Evolutionary conservation across 2,113 vertebrate genomes (phyloP), one percentile per base, ranked within the genome.

Genomic region (Chaetodon auriga): DNA sequence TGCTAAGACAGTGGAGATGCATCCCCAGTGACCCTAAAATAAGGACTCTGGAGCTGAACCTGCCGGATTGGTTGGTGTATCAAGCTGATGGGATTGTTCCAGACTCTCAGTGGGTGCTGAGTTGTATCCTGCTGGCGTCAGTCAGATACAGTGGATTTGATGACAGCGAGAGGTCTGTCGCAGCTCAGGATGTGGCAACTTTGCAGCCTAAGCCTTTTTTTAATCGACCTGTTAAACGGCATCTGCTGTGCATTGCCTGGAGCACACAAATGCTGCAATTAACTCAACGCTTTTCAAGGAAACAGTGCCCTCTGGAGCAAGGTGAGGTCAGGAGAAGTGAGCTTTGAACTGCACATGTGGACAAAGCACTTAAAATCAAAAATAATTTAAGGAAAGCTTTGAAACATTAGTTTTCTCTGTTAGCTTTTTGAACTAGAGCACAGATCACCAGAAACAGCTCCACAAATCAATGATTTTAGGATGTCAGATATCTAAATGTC

Each of bases 1-100:
- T 68, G n/a, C 84, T 94, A 5, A 92, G 79, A 70, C 75, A 46
- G 38, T 96, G 95, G 96, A 58, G n/a, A 3, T 96, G 96, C 46
- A 30, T 77, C 14, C 94, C 95, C 0, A 82, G 89, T 13, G 63
- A 75, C 2, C 51, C 49, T 2, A 73, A 78, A 69, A 86, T 87
- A 36, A 87, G 68, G 45, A 80, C 76, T 4, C 19, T 95, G 35
- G n/a, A 14, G 11, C 69, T 96, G 66, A 87, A 77, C 21, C 85
- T 96, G 23, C 96, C 96, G 0, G 95, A 96, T 57, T 95, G 95
- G 95, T 68, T 96, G 90, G 92, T 96, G 61, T 96, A 95, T 84
- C 94, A 80, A 69, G 79, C 93, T 8, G 96, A 96, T 71, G 94
- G 92, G 89, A 89, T 82, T 36, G 70, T 96, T 13, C 74, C 82